A percentile compares a stretch with the other conserved stretches of the same genome.
Evolutionary conservation across 2,113 vertebrate species (phyloP).

Genomic region (Lota lota): DNA sequence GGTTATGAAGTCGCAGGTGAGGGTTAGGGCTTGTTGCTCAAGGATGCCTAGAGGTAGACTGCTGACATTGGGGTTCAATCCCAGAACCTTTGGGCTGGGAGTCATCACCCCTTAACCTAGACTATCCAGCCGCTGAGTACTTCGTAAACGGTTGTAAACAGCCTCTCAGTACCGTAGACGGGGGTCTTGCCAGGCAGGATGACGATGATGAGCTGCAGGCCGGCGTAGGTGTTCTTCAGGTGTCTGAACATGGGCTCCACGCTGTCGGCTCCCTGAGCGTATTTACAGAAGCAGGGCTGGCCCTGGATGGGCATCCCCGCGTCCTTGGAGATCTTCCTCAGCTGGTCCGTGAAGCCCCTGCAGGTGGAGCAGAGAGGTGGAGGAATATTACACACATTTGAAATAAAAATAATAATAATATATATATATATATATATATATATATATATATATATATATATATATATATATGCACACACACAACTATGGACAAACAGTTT

Average conservation of each 20-base stretch:
- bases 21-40: too few species aligned
- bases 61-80: too few species aligned
- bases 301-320: constrained; percentile 96
- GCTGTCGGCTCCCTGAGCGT: constrained; percentile 92
- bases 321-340: constrained; percentile 95
- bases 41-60: too few species aligned
- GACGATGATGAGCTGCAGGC: constrained; percentile 94
- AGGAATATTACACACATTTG: neutral
- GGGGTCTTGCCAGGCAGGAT: constrained; percentile 95
- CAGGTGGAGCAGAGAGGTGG: neutral
- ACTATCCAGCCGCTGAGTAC: too few species aligned
- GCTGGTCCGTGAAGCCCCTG: constrained; percentile 94
- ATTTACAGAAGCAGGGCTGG: constrained; percentile 96
- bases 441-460: too few species aligned
- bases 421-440: too few species aligned
- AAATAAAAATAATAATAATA: neutral
- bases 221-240: constrained; percentile 95
- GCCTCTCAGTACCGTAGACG: constrained; percentile 80
- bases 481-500: too few species aligned
- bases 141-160: neutral
- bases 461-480: too few species aligned
- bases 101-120: neutral
- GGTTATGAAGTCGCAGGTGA: too few species aligned
- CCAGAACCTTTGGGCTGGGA: too few species aligned
- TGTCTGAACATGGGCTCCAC: constrained; percentile 98